Evolutionary conservation across 1,140 invertebrate species (phyloP), one percentile per base, ranked within the genome.

Genomic region (Macrotrachela quadricornifera): DNA sequence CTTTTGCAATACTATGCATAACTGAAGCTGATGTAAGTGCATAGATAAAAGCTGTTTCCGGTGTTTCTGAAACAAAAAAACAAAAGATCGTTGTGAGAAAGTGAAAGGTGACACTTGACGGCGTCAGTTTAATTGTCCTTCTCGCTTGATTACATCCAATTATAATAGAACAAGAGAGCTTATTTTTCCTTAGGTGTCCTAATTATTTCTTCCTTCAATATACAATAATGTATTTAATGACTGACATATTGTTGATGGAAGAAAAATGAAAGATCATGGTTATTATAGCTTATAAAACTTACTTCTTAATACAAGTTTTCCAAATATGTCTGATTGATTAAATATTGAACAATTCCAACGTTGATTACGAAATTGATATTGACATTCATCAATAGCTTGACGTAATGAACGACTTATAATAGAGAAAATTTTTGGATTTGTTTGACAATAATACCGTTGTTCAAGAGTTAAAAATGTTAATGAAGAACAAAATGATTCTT

Each of bases 1-100:
- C 78, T 30, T 86, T 73, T 14, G 84, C 80, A 40, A 92, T 76
- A 3, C 83, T 75, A 61, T 88, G 78, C 0, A 84, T 80, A 6
- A 90, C 84, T 2, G 85, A 85, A 0, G 87, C 87, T 6, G 85
- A 76, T 0, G 82, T 79, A 18, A 91, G 73, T 0, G 86, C 83
- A 65, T 92, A 80, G 11, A 83, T 81, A 67, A 91, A 92, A 6
- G 84, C 86, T 16, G 84, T 79, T 69, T 92, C 88, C 56, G 84
- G 73, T 58, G 82, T 85, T 1, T 80, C 85, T 90, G 40, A 71
- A 72, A 47, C 4, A 37, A 18, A 14, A 47, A 6, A 21, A 18
- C 1, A n/a, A 13, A 36, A 47, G 15, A 47, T n/a, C 17, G 10
- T 14, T 47, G 14, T 47, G 14, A 30, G 21, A 30, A 47, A 18